Base-by-base conservation (phyloP, 1,140 invertebrate genomes). In the Oreohelix idahoensis region DNA sequence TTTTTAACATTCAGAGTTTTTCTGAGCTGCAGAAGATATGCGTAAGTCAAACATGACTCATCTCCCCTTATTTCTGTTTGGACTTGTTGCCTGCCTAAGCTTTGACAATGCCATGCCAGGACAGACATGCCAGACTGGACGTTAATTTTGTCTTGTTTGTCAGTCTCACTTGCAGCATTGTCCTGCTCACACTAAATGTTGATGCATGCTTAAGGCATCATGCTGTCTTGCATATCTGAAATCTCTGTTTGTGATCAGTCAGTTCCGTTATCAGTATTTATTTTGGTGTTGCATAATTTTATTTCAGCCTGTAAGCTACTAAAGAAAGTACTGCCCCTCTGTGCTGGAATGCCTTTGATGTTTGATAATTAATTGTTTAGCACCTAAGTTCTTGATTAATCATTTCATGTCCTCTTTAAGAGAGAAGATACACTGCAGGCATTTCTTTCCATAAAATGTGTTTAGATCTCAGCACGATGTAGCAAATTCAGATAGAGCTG, bases 11-110 rank as follows among this genome's bases (percentile, higher is more conserved):
- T 71, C 69, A 80, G 71, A 80, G 69, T 71, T 71, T 80, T 71
- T 80, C 79, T 80, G 79, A 80, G 79, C 79, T 80, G 79, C 79
- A 80, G 79, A 80, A 53, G 79, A 63, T 80, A 80, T 80, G 79
- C 79, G 79, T 80, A 80, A 80, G 79, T 80, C 42, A 39, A 53
- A 53, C 17, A 29, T 76, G 29, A 76, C 71, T n/a, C 17, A 11
- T 73, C 42, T 73, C 71, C 36, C 23, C 23, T 42, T 58, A 45
- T 32, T 66, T 32, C 11, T 66, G n/a, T 66, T 66, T 29, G 29
- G 63, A 32, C 20, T 8, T 32, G 29, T 66, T 66, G 63, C 63
- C 63, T 66, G 63, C 63, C 32, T 1, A 17, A 66, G 8, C 53
- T 66, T 29, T 66, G 63, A 66, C 63, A 66, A n/a, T 66, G 63